Evolutionary conservation across 2,888 invertebrate species (phyloP).

Genomic region (Poecilus cupreus): DNA sequence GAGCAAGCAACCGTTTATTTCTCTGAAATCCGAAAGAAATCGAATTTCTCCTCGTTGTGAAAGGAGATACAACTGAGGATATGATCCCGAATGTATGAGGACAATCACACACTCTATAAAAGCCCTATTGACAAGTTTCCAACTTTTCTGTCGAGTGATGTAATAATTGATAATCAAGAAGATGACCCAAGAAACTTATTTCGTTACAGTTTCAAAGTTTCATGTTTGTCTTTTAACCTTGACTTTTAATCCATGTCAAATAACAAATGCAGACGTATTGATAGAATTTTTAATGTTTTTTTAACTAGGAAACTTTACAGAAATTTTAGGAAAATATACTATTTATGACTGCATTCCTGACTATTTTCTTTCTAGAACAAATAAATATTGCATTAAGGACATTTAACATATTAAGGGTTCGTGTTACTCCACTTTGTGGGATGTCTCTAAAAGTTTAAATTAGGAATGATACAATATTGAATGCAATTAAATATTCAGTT

Average conservation of each 20-base stretch:
- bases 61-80: background rate
- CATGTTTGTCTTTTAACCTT: background rate
- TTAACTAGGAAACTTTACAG: too few species aligned
- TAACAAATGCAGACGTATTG: constrained; percentile 1
- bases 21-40: background rate
- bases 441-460: too few species aligned
- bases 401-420: too few species aligned
- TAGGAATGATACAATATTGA: too few species aligned
- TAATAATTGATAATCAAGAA: constrained; percentile 22
- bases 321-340: too few species aligned
- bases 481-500: too few species aligned
- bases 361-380: too few species aligned
- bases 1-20: background rate
- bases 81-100: background rate
- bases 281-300: too few species aligned
- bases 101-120: constrained; percentile 20
- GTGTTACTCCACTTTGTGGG: too few species aligned
- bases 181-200: background rate
- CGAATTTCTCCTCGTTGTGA: background rate
- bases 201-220: constrained; percentile 24
- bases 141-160: background rate
- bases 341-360: too few species aligned
- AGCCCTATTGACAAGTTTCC: background rate
- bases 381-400: too few species aligned
- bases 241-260: background rate